Evolutionary conservation across 2,113 vertebrate genomes (phyloP).

Genomic region (Seriola quinqueradiata): DNA sequence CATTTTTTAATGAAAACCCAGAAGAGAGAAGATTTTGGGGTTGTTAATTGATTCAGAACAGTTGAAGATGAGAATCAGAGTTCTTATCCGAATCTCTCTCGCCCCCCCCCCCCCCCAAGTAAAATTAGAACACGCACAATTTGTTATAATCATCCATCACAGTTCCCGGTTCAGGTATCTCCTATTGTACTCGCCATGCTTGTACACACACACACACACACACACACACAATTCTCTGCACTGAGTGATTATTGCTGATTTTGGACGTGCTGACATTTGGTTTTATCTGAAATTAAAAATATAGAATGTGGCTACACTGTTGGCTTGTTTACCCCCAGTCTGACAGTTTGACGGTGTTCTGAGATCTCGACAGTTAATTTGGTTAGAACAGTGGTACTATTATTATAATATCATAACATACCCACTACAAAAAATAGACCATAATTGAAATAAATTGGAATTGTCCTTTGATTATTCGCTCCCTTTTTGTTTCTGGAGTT

Average conservation of each 20-base stretch:
- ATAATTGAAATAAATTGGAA: background rate
- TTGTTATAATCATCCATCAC: background rate
- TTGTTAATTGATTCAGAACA: too few species aligned
- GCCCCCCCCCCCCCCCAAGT: background rate
- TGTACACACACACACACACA: background rate
- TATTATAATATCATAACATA: background rate
- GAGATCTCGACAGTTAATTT: background rate
- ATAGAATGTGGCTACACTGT: background rate
- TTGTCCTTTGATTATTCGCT: background rate
- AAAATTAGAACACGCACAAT: background rate
- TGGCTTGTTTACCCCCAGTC: background rate
- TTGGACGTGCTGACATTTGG: background rate
- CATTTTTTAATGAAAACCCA: too few species aligned
- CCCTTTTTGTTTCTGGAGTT: slow-evolving; percentile 34
- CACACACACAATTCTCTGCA: background rate
- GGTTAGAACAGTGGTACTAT: background rate
- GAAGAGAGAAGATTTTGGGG: too few species aligned
- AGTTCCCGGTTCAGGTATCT: too few species aligned
- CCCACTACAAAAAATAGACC: background rate
- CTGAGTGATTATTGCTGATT: background rate
- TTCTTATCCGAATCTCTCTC: too few species aligned
- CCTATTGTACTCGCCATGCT: too few species aligned
- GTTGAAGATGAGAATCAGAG: too few species aligned
- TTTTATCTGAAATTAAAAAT: background rate
- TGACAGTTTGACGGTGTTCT: background rate